These are phyloP conservation scores for Wiebesia pumilae DNA, from an alignment of 1,140 invertebrate genomes.

Conservation along the genomic window DNA sequence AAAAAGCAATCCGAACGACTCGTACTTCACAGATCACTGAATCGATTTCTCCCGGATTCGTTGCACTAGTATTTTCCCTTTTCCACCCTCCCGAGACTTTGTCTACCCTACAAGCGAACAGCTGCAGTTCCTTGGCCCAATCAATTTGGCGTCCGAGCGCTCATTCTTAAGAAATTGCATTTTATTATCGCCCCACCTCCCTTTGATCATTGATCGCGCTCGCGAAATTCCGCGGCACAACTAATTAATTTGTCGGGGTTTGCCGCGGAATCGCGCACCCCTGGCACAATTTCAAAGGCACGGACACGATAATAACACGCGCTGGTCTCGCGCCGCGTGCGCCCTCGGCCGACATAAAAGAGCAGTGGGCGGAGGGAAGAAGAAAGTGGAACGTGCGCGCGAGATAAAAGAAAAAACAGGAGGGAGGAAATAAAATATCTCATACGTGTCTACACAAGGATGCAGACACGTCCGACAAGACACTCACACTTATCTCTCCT, in stretches of 20 bases:
- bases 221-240: neutral
- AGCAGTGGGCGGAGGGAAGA: neutral
- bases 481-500: too few relatives aligned
- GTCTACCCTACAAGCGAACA: neutral
- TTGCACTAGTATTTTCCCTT: too few relatives aligned
- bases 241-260: neutral
- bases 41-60: too few relatives aligned
- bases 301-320: slow-evolving; percentile 13
- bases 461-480: slow-evolving; percentile 17
- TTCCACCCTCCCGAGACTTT: neutral
- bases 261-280: too few relatives aligned
- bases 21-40: too few relatives aligned
- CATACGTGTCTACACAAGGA: slow-evolving; percentile 31
- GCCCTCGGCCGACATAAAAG: slow-evolving; percentile 16
- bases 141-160: neutral
- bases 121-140: neutral
- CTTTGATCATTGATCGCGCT: too few relatives aligned
- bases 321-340: too few relatives aligned
- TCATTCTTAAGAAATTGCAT: neutral
- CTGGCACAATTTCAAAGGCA: slow-evolving; percentile 29
- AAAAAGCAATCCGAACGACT: neutral
- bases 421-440: slow-evolving; percentile 37
- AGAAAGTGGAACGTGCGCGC: slow-evolving; percentile 3
- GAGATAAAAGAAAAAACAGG: neutral
- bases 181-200: neutral